A percentile compares a stretch with the other conserved stretches of the same genome.
These are phyloP conservation scores for Microchrysa polita DNA, from an alignment of 2,888 invertebrate genomes.

Conservation along the genomic window DNA sequence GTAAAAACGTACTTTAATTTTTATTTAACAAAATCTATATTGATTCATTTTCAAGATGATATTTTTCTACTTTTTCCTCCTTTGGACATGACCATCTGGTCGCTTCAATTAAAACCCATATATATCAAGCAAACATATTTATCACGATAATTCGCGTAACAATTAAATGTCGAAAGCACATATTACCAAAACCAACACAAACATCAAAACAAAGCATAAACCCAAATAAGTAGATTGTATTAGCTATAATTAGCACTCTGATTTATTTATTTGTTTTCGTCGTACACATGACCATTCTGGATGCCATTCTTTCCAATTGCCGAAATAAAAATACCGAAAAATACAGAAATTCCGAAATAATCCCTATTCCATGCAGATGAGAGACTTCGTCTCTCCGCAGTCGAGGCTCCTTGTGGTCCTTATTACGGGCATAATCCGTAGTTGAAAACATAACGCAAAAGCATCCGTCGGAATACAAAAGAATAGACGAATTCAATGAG, in stretches of 20 bases:
- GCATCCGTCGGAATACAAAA: constrained; percentile 20
- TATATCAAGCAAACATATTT: too few species aligned
- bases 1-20: too few species aligned
- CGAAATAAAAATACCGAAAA: background rate
- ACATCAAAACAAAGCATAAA: background rate
- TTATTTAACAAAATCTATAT: too few species aligned
- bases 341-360: background rate
- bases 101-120: too few species aligned
- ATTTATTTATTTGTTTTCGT: constrained; percentile 43
- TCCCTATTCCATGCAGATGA: background rate
- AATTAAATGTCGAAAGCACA: too few species aligned
- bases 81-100: too few species aligned
- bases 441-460: too few species aligned
- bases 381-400: background rate
- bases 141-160: too few species aligned
- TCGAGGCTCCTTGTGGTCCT: too few species aligned
- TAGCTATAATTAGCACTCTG: constrained; percentile 40
- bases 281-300: background rate
- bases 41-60: too few species aligned
- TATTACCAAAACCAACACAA: background rate
- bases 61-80: too few species aligned
- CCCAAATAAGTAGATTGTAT: constrained; percentile 27
- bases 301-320: background rate
- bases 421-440: too few species aligned
- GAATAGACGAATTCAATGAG: constrained; percentile 30